Evolutionary conservation across 2,797 vertebrate genomes (phyloP).

Genomic region (Artibeus jamaicensis): DNA sequence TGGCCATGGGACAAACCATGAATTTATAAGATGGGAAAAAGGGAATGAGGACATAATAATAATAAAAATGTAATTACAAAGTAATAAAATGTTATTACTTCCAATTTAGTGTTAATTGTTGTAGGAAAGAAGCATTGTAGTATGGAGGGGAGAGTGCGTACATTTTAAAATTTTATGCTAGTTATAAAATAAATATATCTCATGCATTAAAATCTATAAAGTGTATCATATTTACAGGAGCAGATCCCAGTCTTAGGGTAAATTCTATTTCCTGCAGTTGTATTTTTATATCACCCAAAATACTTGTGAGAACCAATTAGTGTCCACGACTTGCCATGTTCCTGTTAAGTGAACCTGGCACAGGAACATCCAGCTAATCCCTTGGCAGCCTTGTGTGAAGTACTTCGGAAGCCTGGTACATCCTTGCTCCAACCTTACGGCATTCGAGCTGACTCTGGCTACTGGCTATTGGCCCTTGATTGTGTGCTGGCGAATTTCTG

Average conservation of each 20-base stretch:
- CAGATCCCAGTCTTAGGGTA: neutral
- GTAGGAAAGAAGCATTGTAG: neutral
- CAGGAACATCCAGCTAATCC: slow-evolving; percentile 50
- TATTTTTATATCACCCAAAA: slow-evolving; percentile 69
- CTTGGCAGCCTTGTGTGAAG: slow-evolving; percentile 64
- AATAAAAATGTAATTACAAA: too few relatives aligned
- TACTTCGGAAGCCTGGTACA: slow-evolving; percentile 57
- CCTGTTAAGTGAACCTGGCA: slow-evolving; percentile 64
- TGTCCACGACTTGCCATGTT: slow-evolving; percentile 54
- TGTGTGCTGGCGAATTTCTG: neutral
- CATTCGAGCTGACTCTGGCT: neutral
- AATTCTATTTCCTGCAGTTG: slow-evolving; percentile 19
- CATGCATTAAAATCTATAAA: neutral
- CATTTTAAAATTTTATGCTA: neutral
- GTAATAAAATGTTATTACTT: neutral
- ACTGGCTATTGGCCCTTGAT: neutral
- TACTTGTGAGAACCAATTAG: slow-evolving; percentile 63
- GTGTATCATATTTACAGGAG: neutral
- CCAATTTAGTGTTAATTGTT: neutral
- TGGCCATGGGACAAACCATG: neutral
- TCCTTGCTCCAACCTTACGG: slow-evolving; percentile 58
- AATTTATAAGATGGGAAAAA: neutral
- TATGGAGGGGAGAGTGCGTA: neutral
- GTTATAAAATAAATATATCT: neutral
- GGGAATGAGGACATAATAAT: neutral